Percentiles rank a stretch among this genome's conserved stretches.
phyloP scores from a whole-genome alignment of 2,888 invertebrate species.

The Chaitophorus viminalis region DNA sequence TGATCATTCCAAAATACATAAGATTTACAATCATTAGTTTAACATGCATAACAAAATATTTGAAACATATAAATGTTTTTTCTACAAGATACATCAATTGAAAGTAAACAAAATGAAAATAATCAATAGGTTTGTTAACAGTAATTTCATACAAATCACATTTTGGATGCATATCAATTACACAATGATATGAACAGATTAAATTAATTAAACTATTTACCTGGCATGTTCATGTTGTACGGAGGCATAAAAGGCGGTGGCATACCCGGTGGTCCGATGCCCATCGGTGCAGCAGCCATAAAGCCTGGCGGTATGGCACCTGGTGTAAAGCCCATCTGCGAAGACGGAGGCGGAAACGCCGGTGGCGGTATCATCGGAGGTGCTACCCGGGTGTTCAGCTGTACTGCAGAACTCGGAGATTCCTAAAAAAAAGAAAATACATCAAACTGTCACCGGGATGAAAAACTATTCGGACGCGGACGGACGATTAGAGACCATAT shows the following conservation, averaged over 20 bases:
- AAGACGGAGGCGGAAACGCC: conserved; percentile 26
- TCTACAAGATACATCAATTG: too few relatives aligned
- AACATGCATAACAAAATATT: too few relatives aligned
- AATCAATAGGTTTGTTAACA: too few relatives aligned
- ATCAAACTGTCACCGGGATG: background rate
- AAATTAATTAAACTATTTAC: background rate
- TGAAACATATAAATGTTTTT: too few relatives aligned
- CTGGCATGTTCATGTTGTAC: conserved; percentile 50
- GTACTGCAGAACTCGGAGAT: conserved; percentile 36
- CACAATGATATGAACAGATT: too few relatives aligned
- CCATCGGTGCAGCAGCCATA: conserved; percentile 57
- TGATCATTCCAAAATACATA: too few relatives aligned
- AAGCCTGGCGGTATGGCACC: conserved; percentile 56
- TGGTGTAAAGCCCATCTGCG: conserved; percentile 51
- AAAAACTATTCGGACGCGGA: background rate
- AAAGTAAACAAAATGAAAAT: too few relatives aligned
- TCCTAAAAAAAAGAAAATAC: conserved; percentile 36
- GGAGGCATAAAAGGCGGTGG: conserved; percentile 62
- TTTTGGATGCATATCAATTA: too few relatives aligned
- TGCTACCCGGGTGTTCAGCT: conserved; percentile 39
- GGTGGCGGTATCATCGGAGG: conserved; percentile 53
- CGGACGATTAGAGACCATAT: too few relatives aligned
- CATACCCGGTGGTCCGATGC: conserved; percentile 56
- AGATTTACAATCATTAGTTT: too few relatives aligned
- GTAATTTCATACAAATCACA: too few relatives aligned